These are phyloP conservation scores for Tenthredo mesomela DNA, from an alignment of 2,888 invertebrate genomes.

Conservation along the genomic window DNA sequence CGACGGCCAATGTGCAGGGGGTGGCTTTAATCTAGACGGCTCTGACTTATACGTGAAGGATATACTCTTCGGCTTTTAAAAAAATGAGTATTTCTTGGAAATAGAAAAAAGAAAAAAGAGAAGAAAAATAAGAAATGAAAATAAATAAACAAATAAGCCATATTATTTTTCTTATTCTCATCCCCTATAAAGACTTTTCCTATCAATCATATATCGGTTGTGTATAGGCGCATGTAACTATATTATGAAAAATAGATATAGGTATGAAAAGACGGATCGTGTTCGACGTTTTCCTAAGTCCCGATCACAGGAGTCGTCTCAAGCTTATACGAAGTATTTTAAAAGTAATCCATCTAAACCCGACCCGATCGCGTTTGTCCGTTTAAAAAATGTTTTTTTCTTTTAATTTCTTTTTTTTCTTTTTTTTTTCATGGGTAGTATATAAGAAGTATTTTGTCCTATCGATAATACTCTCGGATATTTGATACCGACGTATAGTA, in stretches of 20 bases:
- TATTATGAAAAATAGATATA: background rate
- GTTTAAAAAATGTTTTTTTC: background rate
- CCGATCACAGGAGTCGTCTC: background rate
- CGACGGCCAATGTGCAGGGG: background rate
- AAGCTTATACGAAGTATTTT: slow-evolving; percentile 24
- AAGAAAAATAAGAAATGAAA: background rate
- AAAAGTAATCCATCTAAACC: slow-evolving; percentile 40
- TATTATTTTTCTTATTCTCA: background rate
- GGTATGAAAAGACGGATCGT: slow-evolving; percentile 1
- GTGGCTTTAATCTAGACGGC: slow-evolving; percentile 12
- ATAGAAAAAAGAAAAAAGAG: too few relatives aligned
- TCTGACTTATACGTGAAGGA: background rate
- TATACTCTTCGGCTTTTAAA: slow-evolving; percentile 25
- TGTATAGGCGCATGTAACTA: background rate
- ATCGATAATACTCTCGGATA: slow-evolving; percentile 12
- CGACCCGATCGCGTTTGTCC: background rate
- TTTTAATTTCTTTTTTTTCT: background rate
- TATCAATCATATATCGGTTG: background rate
- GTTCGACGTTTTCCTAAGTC: background rate
- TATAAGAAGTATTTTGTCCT: background rate
- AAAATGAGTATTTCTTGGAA: background rate
- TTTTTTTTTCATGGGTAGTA: too few relatives aligned
- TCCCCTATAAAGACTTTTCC: background rate
- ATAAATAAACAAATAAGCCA: background rate
- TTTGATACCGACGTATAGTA: background rate